These are phyloP conservation scores for Siphamia tubifer DNA, from an alignment of 2,113 vertebrate species.

Conservation along the genomic window DNA sequence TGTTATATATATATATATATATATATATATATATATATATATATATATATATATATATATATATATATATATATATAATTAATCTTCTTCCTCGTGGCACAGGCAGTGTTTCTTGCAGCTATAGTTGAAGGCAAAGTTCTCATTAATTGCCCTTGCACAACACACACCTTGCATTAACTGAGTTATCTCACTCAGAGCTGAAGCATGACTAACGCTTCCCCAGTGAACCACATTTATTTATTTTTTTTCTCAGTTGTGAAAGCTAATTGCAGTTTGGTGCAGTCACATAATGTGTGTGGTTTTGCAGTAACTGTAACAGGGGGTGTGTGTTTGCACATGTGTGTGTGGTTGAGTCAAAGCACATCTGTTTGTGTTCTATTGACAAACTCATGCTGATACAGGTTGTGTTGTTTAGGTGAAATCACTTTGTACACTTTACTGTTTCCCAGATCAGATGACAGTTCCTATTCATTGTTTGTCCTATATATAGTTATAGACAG, in stretches of 20 bases:
- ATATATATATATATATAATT: neutral
- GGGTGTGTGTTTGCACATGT: neutral
- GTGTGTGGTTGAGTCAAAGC: neutral
- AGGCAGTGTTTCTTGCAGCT: neutral
- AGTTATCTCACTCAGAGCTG: neutral
- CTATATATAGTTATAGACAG: no score
- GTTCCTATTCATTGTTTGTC: no score
- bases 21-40: no score
- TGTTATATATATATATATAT: no score
- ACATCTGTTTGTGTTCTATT: neutral
- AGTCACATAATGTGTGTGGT: neutral
- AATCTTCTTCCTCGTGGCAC: neutral
- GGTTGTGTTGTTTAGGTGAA: no score
- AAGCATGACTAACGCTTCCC: neutral
- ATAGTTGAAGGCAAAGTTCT: conserved; percentile 51
- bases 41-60: no score
- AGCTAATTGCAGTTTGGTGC: neutral
- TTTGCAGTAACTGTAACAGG: neutral
- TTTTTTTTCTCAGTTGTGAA: neutral
- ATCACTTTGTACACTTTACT: no score
- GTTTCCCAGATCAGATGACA: no score
- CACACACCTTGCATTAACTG: neutral
- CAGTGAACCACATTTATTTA: neutral
- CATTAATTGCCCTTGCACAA: conserved; percentile 37
- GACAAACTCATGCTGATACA: no score